phyloP scores from a whole-genome alignment of 2,888 invertebrate genomes.

The Chymomyza caudatula region DNA sequence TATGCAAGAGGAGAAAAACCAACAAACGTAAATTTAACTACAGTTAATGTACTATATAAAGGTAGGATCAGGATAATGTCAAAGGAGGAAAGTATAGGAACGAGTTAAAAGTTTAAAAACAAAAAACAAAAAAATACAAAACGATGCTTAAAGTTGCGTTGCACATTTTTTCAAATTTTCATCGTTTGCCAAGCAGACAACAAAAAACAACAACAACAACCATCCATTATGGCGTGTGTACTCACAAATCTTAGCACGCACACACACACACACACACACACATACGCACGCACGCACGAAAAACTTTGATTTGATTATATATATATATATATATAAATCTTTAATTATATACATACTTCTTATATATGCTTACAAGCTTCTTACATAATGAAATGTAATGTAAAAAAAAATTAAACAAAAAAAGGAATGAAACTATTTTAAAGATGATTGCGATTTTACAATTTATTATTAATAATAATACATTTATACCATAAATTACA shows the following conservation, averaged over 20 bases:
- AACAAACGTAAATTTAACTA: slow-evolving; percentile 59
- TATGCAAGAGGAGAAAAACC: slow-evolving; percentile 16
- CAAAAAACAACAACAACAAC: slow-evolving; percentile 22
- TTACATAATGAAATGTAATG: slow-evolving; percentile 35
- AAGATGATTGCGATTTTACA: slow-evolving; percentile 65
- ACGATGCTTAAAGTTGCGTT: slow-evolving; percentile 69
- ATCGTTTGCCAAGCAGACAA: slow-evolving; percentile 72
- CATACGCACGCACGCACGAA: slow-evolving; percentile 6
- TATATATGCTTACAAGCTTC: slow-evolving; percentile 35
- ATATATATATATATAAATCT: slow-evolving; percentile 28
- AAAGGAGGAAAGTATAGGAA: slow-evolving; percentile 14
- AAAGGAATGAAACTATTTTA: slow-evolving; percentile 13
- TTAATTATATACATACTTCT: slow-evolving; percentile 39
- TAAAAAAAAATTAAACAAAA: slow-evolving; percentile 26
- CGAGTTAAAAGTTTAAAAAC: slow-evolving; percentile 17
- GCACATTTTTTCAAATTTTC: slow-evolving; percentile 68
- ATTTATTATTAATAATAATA: slow-evolving; percentile 52
- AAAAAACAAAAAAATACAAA: too few relatives aligned
- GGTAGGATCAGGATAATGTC: slow-evolving; percentile 9
- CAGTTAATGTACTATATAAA: slow-evolving; percentile 37
- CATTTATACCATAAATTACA: slow-evolving; percentile 2
- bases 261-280: slow-evolving; percentile 3
- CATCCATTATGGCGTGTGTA: not conserved
- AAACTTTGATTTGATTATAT: slow-evolving; percentile 35
- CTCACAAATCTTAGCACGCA: slow-evolving; percentile 3